Conservation (phyloP, 2,888 invertebrate genomes). For the Latrodectus elegans region DNA sequence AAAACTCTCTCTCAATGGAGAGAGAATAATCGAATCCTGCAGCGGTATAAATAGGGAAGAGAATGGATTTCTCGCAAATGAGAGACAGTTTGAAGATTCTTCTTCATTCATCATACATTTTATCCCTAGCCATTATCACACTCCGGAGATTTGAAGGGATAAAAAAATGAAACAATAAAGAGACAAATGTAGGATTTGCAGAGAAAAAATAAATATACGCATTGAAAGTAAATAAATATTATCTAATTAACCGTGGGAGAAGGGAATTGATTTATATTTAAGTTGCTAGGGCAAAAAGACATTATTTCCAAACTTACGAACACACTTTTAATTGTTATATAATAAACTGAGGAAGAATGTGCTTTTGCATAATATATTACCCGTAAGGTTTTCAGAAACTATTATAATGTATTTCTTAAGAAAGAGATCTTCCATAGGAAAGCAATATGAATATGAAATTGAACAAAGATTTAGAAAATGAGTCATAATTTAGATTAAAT, state of each 20-base stretch:
- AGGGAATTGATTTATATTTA: no score
- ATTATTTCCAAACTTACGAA: no score
- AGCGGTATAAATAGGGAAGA: not conserved
- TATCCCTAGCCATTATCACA: not conserved
- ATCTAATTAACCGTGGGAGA: not conserved
- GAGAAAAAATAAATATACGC: not conserved
- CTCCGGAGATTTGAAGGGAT: not conserved
- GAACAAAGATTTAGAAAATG: no score
- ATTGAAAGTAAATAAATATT: not conserved
- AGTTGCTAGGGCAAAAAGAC: no score
- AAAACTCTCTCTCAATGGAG: not conserved
- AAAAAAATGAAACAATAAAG: slow-evolving; percentile 2
- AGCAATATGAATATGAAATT: no score
- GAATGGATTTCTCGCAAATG: not conserved
- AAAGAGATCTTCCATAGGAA: no score
- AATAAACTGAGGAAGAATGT: no score
- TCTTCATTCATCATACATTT: not conserved
- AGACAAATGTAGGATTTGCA: not conserved
- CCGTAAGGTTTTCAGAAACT: no score
- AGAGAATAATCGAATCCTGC: not conserved
- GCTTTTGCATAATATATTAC: no score
- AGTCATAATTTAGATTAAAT: no score
- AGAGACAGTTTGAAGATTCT: not conserved
- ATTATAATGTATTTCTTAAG: no score
- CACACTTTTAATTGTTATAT: no score